Evolutionary conservation across 2,888 invertebrate genomes (phyloP), one percentile per base, ranked within the genome.

Genomic region (Sycophila texana): DNA sequence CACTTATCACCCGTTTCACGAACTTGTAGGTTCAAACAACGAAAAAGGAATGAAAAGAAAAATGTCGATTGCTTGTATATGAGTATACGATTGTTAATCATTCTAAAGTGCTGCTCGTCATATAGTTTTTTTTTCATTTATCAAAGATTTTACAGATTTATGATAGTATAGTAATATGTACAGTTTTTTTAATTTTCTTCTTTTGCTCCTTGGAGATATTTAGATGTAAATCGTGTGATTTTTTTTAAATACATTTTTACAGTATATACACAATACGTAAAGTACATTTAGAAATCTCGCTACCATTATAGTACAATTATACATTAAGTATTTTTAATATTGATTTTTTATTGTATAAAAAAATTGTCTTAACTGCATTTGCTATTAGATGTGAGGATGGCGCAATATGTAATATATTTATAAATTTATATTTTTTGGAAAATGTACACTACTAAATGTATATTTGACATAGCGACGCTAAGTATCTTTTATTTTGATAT

Each of bases 61-160:
- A 79, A 58, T 39, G 47, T 80, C 66, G 65, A 77, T 74, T 77
- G 71, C 68, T 81, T 78, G 68, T 77, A 74, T 66, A 68, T 81
- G 61, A 58, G 26, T 74, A 70, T 70, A 22, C 49, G 57, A 47
- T 75, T 76, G 58, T 78, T 68, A 75, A 53, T 39, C 30, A 3
- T 75, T 20, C 65, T 61, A 80, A 80, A 61, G 75, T 79, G 75
- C 79, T 67, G 39, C 55, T 75, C 72, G 58, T 53, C 60, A 71
- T 77, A 71, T 71, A 66, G 49, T 49, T 71, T 68, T 58, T 58
- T 39, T 73, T 49, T 30, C 22, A 30, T 76, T 61, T 80, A 78
- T 81, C 72, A 78, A 81, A 81, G 80, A 77, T 80, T 80, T 76
- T 76, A 80, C 80, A 80, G 75, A 60, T 72, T 75, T 57, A 67